Conservation (phyloP, 2,113 vertebrate species). For the Plestiodon gilberti region DNA sequence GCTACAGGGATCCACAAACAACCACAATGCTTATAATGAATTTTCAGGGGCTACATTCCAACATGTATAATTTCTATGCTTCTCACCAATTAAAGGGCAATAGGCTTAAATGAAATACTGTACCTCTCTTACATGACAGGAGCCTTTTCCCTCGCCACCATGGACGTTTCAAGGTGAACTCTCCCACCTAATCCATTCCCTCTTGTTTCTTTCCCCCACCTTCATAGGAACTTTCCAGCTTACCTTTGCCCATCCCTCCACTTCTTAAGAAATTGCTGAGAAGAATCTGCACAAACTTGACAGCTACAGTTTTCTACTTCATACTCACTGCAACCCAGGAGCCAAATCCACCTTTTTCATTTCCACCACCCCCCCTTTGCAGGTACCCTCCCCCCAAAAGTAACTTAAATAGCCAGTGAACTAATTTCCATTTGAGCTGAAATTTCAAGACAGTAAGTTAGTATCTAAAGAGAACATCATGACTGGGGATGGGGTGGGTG, state of each 20-base stretch:
- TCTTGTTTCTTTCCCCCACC: conserved; percentile 10
- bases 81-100: conserved; percentile 45
- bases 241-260: neutral
- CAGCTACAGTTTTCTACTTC: conserved; percentile 27
- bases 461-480: neutral
- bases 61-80: conserved; percentile 12
- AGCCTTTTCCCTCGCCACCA: neutral
- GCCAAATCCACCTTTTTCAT: neutral
- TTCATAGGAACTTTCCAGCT: neutral
- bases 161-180: neutral
- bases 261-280: neutral
- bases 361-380: neutral
- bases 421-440: neutral
- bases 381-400: neutral
- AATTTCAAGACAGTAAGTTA: too few species aligned
- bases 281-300: conserved; percentile 10
- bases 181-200: neutral
- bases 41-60: conserved; percentile 11
- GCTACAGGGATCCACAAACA: neutral
- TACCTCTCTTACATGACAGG: conserved; percentile 37
- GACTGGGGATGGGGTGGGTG: too few species aligned
- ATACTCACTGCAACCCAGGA: neutral
- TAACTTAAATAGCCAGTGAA: neutral
- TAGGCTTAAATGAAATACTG: conserved; percentile 29
- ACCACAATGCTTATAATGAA: neutral